Percentiles rank a stretch among this genome's conserved stretches.
Conservation (phyloP, 1,140 invertebrate species). For the Meloidogyne chitwoodi region DNA sequence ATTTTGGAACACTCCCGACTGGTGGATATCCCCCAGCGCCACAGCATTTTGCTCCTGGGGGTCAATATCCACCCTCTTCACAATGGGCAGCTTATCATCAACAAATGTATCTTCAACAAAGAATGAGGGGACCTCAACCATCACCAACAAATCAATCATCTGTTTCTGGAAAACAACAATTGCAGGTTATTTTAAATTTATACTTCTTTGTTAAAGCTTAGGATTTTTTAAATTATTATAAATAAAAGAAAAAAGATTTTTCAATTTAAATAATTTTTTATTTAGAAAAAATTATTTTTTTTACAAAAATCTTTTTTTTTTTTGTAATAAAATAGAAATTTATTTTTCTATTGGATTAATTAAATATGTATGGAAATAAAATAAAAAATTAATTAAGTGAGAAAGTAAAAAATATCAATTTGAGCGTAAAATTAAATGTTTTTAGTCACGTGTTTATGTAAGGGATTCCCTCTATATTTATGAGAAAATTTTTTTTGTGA, state of each 20-base stretch:
- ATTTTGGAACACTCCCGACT: background rate
- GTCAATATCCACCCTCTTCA: background rate
- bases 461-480: background rate
- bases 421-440: background rate
- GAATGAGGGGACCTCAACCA: background rate
- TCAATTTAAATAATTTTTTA: too few relatives aligned
- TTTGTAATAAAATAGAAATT: too few relatives aligned
- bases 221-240: too few relatives aligned
- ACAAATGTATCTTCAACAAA: background rate
- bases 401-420: background rate
- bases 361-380: too few relatives aligned
- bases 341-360: too few relatives aligned
- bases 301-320: too few relatives aligned
- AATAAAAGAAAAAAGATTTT: background rate
- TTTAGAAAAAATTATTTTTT: too few relatives aligned
- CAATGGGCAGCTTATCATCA: background rate
- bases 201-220: too few relatives aligned
- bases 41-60: background rate
- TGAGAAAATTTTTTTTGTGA: background rate
- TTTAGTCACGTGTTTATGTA: background rate
- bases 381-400: background rate
- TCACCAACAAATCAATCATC: background rate
- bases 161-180: constrained; percentile 5
- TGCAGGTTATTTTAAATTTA: background rate
- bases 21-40: background rate